Conservation (phyloP, 2,797 vertebrate genomes). For the Salarias fasciatus region DNA sequence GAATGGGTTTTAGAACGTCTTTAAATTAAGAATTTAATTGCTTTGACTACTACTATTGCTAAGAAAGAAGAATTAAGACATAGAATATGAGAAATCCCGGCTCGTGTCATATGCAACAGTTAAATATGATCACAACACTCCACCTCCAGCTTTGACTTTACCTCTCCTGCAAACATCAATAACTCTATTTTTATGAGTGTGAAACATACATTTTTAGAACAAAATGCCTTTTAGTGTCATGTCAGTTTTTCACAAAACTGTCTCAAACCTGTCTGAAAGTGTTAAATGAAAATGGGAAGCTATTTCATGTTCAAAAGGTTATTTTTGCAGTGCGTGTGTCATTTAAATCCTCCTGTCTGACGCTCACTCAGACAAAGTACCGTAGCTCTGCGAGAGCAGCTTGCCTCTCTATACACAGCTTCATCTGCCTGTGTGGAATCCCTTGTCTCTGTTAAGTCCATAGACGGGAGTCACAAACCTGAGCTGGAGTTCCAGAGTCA, state of each 20-base stretch:
- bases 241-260: conserved; percentile 27
- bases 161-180: conserved; percentile 34
- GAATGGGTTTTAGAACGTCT: no score
- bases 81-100: not conserved
- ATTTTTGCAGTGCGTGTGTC: conserved; percentile 45
- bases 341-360: conserved; percentile 62
- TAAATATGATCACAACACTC: not conserved
- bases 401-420: conserved; percentile 55
- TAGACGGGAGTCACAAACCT: conserved; percentile 53
- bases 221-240: conserved; percentile 20
- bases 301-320: conserved; percentile 63
- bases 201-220: conserved; percentile 33
- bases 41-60: no score
- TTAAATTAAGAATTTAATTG: no score
- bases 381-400: conserved; percentile 52
- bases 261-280: conserved; percentile 35
- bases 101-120: not conserved
- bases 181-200: conserved; percentile 38
- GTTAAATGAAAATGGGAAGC: conserved; percentile 40
- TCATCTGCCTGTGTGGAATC: conserved; percentile 63
- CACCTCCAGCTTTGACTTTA: conserved; percentile 28
- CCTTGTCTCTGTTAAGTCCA: conserved; percentile 39
- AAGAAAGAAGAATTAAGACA: not conserved
- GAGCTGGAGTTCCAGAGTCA: conserved; percentile 34
- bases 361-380: conserved; percentile 39